phyloP scores from a whole-genome alignment of 1,140 invertebrate genomes.

The Diachasmimorpha longicaudata region DNA sequence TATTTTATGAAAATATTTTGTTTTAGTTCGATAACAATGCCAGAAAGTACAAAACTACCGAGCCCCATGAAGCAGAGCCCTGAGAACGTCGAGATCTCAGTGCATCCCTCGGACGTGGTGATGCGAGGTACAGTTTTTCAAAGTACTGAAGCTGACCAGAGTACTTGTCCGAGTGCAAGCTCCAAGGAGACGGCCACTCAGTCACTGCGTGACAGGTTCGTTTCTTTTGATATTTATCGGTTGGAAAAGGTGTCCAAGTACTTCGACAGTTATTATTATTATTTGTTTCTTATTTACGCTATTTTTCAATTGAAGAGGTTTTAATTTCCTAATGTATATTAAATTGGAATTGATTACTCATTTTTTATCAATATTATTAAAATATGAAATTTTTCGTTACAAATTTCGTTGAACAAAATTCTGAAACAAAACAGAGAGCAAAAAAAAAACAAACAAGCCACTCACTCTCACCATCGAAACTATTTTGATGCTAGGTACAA shows the following conservation, averaged over 20 bases:
- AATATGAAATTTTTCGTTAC: too few relatives aligned
- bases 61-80: constrained; percentile 41
- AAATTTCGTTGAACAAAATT: too few relatives aligned
- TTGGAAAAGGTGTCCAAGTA: too few relatives aligned
- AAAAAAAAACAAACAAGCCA: neutral
- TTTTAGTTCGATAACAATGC: constrained; percentile 48
- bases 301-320: too few relatives aligned
- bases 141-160: constrained; percentile 51
- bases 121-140: constrained; percentile 55
- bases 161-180: constrained; percentile 45
- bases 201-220: constrained; percentile 55
- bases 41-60: constrained; percentile 56
- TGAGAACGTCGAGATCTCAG: constrained; percentile 48
- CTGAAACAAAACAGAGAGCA: neutral
- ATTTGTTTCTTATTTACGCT: too few relatives aligned
- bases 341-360: too few relatives aligned
- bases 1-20: neutral
- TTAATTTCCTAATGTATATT: too few relatives aligned
- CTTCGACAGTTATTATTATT: too few relatives aligned
- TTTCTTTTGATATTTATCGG: neutral
- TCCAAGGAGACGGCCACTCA: constrained; percentile 49
- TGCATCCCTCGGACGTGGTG: constrained; percentile 53
- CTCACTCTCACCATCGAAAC: constrained; percentile 1
- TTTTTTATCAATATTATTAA: too few relatives aligned
- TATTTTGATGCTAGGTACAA: constrained; percentile 52